Base-by-base conservation (phyloP, 2,797 vertebrate species). In the Bradypodion ventrale region DNA sequence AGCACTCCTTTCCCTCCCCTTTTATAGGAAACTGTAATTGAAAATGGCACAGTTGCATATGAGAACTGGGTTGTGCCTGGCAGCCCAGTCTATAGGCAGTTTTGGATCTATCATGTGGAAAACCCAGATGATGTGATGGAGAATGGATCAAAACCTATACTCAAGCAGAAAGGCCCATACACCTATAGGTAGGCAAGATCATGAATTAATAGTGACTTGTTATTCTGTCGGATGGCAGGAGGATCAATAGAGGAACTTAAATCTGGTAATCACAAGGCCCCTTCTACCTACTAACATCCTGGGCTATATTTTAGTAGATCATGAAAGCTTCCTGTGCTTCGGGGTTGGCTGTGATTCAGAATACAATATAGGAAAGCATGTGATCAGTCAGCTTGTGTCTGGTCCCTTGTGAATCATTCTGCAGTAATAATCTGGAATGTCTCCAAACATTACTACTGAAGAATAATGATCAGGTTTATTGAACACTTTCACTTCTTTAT, bases 141-240 rank as follows among this genome's bases (percentile, higher is more conserved):
- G 0, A 1, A 92, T 0, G 98, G 98, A 3, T 86, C 87, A 40
- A 90, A 8, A 23, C 97, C 98, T 74, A 84, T 90, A 66, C 88
- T 99, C 3, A 44, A 87, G 65, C 96, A 99, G 94, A 97, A 84
- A 92, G 99, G 99, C 81, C 98, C 98, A 1, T 99, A 99, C 74
- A 98, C 98, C 0, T 99, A 99, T 92, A 96, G 78, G 98, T 98
- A 94, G 80, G 84, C 56, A 85, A 87, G 21, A 19, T 77, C 1
- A 13, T 40, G 15, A 5, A 15, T 35, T 13, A 46, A 56, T 52
- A 56, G 5, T 56, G 16, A 21, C 21, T 56, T 56, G 52, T 56
- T 56, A 56, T 56, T 19, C 19, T 56, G 52, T 56, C 52, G 6
- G 15, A 56, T 21, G 5, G 19, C 19, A 56, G 2, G 3, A 19